Conservation (phyloP, 2,888 invertebrate genomes). For the Thymelicus lineola region DNA sequence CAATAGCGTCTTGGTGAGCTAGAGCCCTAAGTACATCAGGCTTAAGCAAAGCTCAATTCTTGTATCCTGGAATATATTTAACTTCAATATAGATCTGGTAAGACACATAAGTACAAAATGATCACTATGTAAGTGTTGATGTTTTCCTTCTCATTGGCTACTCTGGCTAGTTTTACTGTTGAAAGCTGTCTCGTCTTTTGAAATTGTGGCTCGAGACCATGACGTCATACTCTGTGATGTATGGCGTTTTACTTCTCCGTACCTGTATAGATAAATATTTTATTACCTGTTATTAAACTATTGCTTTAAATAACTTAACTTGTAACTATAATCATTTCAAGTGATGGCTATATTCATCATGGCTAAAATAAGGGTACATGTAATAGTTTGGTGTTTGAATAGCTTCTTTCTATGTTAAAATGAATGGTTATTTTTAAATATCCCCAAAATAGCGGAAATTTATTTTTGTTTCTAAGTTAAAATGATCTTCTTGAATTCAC, state of each 20-base stretch:
- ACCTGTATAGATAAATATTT: neutral
- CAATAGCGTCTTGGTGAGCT: too few relatives aligned
- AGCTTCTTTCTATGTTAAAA: neutral
- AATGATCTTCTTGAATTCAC: conserved; percentile 17
- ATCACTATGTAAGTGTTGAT: too few relatives aligned
- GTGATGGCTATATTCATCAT: too few relatives aligned
- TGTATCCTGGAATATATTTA: too few relatives aligned
- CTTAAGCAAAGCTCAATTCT: too few relatives aligned
- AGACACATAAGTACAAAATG: too few relatives aligned
- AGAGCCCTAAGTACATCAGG: too few relatives aligned
- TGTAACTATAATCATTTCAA: too few relatives aligned
- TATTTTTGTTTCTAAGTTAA: conserved; percentile 48
- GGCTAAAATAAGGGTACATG: too few relatives aligned
- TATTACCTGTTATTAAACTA: neutral
- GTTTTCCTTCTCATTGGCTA: neutral
- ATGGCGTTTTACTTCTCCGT: neutral
- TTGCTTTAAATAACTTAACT: too few relatives aligned
- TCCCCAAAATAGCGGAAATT: conserved; percentile 40
- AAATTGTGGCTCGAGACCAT: neutral
- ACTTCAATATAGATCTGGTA: too few relatives aligned
- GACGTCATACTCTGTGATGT: conserved; percentile 8
- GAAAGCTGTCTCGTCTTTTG: neutral
- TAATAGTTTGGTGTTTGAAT: conserved; percentile 27
- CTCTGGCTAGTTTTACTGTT: neutral
- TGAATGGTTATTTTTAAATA: conserved; percentile 38